A percentile compares a stretch with the other conserved stretches of the same genome.
Conservation (phyloP, 2,797 vertebrate species). For the Anisognathus igniventris region DNA sequence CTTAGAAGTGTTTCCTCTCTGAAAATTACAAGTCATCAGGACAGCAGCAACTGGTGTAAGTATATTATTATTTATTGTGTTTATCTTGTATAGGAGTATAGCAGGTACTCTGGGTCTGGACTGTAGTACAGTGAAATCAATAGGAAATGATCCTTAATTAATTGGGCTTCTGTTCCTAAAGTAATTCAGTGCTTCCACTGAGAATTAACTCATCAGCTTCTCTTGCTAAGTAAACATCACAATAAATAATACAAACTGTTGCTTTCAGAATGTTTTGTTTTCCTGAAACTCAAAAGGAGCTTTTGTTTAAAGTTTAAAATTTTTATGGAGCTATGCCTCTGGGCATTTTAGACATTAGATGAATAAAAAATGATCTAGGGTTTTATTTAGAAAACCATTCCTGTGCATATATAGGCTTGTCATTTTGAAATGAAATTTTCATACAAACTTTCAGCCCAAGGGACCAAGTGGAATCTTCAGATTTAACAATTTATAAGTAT, state of each 20-base stretch:
- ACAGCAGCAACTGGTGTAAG: neutral
- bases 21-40: neutral
- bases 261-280: constrained; percentile 34
- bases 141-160: constrained; percentile 49
- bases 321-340: constrained; percentile 44
- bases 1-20: neutral
- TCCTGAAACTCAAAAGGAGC: constrained; percentile 1
- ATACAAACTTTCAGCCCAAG: neutral
- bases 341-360: constrained; percentile 24
- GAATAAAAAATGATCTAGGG: constrained; percentile 46
- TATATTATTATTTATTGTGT: constrained; percentile 5
- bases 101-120: neutral
- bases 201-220: constrained; percentile 34
- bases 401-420: neutral
- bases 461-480: neutral
- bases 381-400: constrained; percentile 47
- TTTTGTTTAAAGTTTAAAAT: constrained; percentile 52
- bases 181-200: constrained; percentile 18
- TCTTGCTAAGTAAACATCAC: constrained; percentile 26
- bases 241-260: constrained; percentile 42
- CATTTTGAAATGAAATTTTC: constrained; percentile 43
- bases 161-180: constrained; percentile 30
- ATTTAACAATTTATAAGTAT: constrained; percentile 43
- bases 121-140: constrained; percentile 16
- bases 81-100: neutral